phyloP scores from a whole-genome alignment of 1,140 invertebrate genomes.

The Ruditapes philippinarum region DNA sequence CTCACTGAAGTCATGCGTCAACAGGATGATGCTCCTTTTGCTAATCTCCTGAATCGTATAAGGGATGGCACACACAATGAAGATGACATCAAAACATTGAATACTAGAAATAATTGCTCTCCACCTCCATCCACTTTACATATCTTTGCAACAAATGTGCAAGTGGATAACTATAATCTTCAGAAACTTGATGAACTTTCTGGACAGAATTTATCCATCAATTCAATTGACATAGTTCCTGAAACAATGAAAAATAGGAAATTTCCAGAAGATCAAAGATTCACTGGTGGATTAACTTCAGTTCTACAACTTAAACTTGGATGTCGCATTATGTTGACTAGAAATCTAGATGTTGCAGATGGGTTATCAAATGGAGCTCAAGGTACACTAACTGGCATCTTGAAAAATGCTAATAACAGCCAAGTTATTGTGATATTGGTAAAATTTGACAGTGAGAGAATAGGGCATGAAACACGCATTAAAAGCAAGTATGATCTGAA shows the following conservation, averaged over 20 bases:
- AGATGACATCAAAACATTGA: too few relatives aligned
- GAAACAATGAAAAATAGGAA: neutral
- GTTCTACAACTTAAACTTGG: conserved; percentile 9
- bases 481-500: neutral
- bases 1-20: conserved; percentile 73
- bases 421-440: neutral
- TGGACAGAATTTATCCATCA: neutral
- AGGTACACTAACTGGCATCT: conserved; percentile 52
- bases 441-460: neutral
- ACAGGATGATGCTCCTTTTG: conserved; percentile 71
- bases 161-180: neutral
- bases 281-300: neutral
- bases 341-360: conserved; percentile 69
- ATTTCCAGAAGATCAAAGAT: neutral
- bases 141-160: conserved; percentile 39
- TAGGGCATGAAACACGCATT: neutral
- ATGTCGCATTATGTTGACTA: conserved; percentile 65
- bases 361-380: conserved; percentile 66
- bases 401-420: neutral
- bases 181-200: neutral
- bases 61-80: conserved; percentile 58
- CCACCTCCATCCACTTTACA: neutral
- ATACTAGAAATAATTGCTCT: too few relatives aligned
- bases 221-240: neutral
- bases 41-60: conserved; percentile 63